Conservation (phyloP, 2,888 invertebrate genomes). For the Tenthredo amoena region DNA sequence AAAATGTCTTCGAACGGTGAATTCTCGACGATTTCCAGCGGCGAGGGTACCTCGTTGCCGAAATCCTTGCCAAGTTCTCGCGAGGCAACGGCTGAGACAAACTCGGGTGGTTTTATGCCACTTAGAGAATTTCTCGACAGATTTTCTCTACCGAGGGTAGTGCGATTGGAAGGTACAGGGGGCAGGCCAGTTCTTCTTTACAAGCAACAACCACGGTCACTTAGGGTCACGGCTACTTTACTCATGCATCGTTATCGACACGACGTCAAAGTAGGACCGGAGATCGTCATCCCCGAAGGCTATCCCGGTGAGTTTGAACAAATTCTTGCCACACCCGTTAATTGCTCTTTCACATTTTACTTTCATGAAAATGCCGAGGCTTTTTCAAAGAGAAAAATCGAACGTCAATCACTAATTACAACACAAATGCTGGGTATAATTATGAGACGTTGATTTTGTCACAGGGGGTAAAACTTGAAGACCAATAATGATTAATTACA, state of each 20-base stretch:
- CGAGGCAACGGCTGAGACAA: slow-evolving; percentile 74
- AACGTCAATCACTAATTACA: neutral
- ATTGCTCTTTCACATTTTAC: neutral
- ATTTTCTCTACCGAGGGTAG: slow-evolving; percentile 77
- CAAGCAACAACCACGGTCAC: slow-evolving; percentile 72
- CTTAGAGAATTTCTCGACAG: slow-evolving; percentile 76
- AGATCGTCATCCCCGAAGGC: slow-evolving; percentile 79
- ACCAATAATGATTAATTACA: neutral
- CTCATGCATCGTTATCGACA: slow-evolving; percentile 79
- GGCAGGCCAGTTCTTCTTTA: slow-evolving; percentile 76
- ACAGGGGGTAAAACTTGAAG: neutral
- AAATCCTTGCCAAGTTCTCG: slow-evolving; percentile 74
- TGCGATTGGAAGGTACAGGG: slow-evolving; percentile 75
- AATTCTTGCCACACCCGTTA: neutral
- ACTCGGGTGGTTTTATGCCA: slow-evolving; percentile 74
- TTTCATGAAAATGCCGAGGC: neutral
- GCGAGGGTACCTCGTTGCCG: slow-evolving; percentile 72
- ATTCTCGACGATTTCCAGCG: slow-evolving; percentile 75
- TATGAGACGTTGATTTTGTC: neutral
- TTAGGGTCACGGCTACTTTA: slow-evolving; percentile 73
- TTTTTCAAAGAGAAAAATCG: neutral
- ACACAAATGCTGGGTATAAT: neutral
- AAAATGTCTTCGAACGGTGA: slow-evolving; percentile 75
- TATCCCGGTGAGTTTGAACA: slow-evolving; percentile 76
- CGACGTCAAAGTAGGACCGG: slow-evolving; percentile 79